Evolutionary conservation across 2,797 vertebrate species (phyloP).

Genomic region (Tenualosa thibaudeaui): DNA sequence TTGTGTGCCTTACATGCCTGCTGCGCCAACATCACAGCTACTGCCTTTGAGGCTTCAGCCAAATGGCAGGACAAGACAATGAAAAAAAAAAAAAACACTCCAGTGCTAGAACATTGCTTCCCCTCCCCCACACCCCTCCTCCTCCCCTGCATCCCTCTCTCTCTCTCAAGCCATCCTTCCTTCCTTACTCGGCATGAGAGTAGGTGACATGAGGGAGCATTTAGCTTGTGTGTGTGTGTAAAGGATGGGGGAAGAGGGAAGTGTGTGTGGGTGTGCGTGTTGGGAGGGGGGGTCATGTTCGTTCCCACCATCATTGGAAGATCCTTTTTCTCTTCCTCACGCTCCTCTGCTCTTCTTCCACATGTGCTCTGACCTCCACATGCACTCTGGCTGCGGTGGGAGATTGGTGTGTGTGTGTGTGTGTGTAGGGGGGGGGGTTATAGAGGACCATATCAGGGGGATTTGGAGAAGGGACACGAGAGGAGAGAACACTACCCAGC

Average conservation of each 20-base stretch:
- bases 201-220: background rate
- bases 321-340: background rate
- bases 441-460: background rate
- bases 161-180: background rate
- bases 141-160: background rate
- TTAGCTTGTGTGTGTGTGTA: background rate
- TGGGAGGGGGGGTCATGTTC: background rate
- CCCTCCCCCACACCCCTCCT: background rate
- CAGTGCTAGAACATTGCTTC: background rate
- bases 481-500: background rate
- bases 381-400: background rate
- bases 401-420: background rate
- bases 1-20: background rate
- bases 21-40: background rate
- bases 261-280: background rate
- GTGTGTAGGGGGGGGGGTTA: background rate
- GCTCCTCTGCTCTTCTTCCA: constrained; percentile 4
- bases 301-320: background rate
- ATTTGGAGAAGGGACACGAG: background rate
- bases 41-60: background rate
- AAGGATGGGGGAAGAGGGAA: background rate
- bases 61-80: background rate
- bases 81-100: background rate
- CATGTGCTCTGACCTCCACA: background rate
- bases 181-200: background rate